These are phyloP conservation scores for Metaphire vulgaris DNA, from an alignment of 1,140 invertebrate genomes.

Conservation along the genomic window DNA sequence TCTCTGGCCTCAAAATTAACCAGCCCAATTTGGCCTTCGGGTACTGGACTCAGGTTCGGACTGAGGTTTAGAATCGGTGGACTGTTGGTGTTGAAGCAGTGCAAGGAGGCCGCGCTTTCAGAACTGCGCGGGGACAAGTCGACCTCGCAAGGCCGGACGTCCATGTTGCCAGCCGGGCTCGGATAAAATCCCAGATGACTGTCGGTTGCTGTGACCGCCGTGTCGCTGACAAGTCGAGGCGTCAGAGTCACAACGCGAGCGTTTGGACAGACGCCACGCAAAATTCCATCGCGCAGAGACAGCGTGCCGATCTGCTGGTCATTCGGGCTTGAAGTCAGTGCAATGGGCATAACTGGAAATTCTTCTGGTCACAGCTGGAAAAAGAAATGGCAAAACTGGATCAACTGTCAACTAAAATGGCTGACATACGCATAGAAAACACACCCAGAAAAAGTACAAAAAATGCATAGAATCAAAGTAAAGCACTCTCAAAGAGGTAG, in stretches of 20 bases:
- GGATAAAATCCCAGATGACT: background rate
- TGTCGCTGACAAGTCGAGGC: background rate
- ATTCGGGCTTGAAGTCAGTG: background rate
- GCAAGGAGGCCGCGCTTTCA: slow-evolving; percentile 8
- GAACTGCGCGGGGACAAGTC: slow-evolving; percentile 15
- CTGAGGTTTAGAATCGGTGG: background rate
- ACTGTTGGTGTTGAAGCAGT: background rate
- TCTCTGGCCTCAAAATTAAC: background rate
- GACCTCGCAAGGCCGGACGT: background rate
- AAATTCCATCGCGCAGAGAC: background rate
- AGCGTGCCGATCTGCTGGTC: background rate
- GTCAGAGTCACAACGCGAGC: background rate
- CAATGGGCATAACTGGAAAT: background rate
- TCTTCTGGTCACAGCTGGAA: background rate
- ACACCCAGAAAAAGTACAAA: too few species aligned
- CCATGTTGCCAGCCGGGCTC: background rate
- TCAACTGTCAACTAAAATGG: too few species aligned
- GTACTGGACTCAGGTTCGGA: background rate
- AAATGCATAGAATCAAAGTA: too few species aligned
- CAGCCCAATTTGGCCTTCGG: slow-evolving; percentile 30
- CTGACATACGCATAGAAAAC: too few species aligned
- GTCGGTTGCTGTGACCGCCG: background rate
- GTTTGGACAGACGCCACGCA: background rate
- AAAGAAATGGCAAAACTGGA: too few species aligned
- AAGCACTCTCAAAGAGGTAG: too few species aligned